These are phyloP conservation scores for Pelvicachromis taeniatus DNA, from an alignment of 2,113 vertebrate genomes.

Conservation along the genomic window DNA sequence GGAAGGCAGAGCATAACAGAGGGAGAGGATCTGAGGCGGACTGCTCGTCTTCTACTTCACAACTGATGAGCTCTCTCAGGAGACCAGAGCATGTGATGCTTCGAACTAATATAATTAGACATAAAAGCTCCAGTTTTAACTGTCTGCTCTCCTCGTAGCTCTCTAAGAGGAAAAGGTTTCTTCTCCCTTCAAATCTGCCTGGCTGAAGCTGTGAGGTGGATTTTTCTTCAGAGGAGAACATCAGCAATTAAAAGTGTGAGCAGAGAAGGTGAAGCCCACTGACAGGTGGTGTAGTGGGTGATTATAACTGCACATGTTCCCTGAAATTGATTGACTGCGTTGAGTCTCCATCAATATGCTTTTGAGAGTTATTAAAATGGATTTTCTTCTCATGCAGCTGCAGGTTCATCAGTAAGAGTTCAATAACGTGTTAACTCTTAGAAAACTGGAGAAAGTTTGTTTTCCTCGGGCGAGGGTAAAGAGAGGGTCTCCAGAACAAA, in stretches of 20 bases:
- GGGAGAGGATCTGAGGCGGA: neutral
- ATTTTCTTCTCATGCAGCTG: neutral
- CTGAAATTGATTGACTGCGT: neutral
- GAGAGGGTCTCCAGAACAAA: too few relatives aligned
- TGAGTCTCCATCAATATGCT: accelerated
- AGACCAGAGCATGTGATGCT: neutral
- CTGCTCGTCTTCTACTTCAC: neutral
- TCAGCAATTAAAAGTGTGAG: neutral
- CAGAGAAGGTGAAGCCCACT: neutral
- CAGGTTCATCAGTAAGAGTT: accelerated
- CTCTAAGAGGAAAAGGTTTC: accelerated
- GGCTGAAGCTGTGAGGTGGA: neutral
- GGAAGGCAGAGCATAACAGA: neutral
- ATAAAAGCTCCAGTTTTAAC: neutral
- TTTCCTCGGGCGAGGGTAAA: too few relatives aligned
- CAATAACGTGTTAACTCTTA: too few relatives aligned
- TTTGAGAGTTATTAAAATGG: accelerated
- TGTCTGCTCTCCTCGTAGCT: neutral
- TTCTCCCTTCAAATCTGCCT: neutral
- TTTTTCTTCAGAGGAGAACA: neutral
- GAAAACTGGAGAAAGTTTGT: neutral
- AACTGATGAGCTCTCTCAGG: neutral
- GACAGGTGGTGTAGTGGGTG: neutral
- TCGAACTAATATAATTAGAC: neutral
- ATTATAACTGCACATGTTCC: neutral